These are phyloP conservation scores for Melanargia galathea DNA, from an alignment of 2,888 invertebrate genomes.

Conservation along the genomic window DNA sequence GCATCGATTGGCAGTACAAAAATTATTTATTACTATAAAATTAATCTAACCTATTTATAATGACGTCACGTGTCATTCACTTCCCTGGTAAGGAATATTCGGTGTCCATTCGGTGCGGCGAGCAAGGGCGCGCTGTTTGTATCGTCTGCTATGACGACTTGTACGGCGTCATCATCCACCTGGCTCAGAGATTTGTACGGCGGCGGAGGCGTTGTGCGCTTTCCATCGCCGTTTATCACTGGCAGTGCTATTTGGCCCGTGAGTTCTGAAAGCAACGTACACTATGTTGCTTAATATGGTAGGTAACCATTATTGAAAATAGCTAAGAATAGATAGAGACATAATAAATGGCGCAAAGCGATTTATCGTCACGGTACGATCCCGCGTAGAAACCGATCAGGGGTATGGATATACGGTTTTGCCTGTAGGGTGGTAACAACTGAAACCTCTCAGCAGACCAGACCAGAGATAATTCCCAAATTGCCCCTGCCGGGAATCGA, in stretches of 20 bases:
- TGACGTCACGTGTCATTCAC: slow-evolving; percentile 43
- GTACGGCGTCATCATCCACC: slow-evolving; percentile 56
- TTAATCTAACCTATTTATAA: slow-evolving; percentile 1
- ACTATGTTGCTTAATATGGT: too few species aligned
- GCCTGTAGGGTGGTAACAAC: neutral
- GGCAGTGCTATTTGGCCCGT: slow-evolving; percentile 66
- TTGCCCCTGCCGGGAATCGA: too few species aligned
- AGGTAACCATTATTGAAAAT: too few species aligned
- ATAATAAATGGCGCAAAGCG: too few species aligned
- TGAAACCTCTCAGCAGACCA: too few species aligned
- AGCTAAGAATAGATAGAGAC: too few species aligned
- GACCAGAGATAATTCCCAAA: too few species aligned
- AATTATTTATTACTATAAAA: neutral
- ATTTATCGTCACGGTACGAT: too few species aligned
- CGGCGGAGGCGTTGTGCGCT: slow-evolving; percentile 60
- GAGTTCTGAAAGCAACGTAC: slow-evolving; percentile 68
- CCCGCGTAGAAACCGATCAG: too few species aligned
- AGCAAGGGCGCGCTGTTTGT: slow-evolving; percentile 41
- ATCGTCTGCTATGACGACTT: slow-evolving; percentile 59
- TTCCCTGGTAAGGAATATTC: slow-evolving; percentile 32
- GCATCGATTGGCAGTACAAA: slow-evolving; percentile 12
- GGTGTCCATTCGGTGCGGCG: slow-evolving; percentile 20
- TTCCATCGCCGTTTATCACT: slow-evolving; percentile 49
- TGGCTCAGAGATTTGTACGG: slow-evolving; percentile 63
- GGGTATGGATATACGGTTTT: too few species aligned